These are phyloP conservation scores for Entomyzon cyanotis DNA, from an alignment of 2,113 vertebrate species.

Conservation along the genomic window DNA sequence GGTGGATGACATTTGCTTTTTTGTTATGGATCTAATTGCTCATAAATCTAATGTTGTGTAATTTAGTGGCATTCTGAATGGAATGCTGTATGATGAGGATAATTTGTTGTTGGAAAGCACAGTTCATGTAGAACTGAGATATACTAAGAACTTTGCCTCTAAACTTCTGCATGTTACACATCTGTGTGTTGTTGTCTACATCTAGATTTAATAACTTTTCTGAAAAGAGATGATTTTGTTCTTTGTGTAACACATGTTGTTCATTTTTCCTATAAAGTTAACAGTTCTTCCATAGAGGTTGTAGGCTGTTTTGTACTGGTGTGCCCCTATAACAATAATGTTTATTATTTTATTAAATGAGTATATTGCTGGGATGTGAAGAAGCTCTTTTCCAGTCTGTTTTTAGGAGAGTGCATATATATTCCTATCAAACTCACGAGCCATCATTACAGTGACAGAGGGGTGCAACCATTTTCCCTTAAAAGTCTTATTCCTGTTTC, in stretches of 20 bases:
- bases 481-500: not conserved
- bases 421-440: not conserved
- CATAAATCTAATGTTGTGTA: not conserved
- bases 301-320: not conserved
- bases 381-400: not conserved
- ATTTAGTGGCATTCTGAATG: not conserved
- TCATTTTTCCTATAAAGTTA: not conserved
- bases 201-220: not conserved
- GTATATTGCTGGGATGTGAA: not conserved
- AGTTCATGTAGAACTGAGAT: not conserved
- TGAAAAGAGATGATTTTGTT: not conserved
- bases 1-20: not conserved
- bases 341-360: not conserved
- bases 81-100: not conserved
- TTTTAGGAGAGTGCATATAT: not conserved
- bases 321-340: not conserved
- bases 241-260: rapidly evolving
- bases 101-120: not conserved
- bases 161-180: not conserved
- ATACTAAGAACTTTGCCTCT: not conserved
- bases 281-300: rapidly evolving
- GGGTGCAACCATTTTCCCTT: not conserved
- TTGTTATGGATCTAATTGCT: not conserved
- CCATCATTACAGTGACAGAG: not conserved
- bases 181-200: not conserved